These are phyloP conservation scores for Sebastes iracundus DNA, from an alignment of 2,797 vertebrate species.

Conservation along the genomic window DNA sequence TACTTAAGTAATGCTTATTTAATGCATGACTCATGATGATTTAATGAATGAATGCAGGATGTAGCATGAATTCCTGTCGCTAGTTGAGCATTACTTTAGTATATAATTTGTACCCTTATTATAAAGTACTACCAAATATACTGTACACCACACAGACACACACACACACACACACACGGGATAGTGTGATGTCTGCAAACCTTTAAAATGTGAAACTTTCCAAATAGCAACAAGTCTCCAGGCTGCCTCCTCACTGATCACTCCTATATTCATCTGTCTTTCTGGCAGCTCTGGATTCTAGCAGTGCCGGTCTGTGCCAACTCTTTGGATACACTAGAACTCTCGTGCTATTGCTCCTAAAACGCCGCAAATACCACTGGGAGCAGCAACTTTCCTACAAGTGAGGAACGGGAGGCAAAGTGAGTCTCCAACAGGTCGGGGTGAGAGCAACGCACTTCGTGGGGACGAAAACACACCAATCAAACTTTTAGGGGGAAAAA, in stretches of 20 bases:
- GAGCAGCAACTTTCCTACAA: constrained; percentile 11
- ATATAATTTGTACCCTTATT: too few species aligned
- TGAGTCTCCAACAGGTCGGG: constrained; percentile 37
- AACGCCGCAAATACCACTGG: not conserved
- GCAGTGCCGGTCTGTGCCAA: not conserved
- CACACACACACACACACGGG: not conserved
- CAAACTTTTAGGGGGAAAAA: constrained; percentile 45
- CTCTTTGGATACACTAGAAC: not conserved
- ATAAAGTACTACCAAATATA: not conserved
- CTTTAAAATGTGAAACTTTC: constrained; percentile 10
- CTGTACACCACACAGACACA: not conserved
- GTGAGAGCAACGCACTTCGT: not conserved
- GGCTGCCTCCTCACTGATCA: not conserved
- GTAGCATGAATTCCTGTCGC: too few species aligned
- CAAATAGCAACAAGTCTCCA: constrained; percentile 39
- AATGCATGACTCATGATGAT: too few species aligned
- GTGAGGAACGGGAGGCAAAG: not conserved
- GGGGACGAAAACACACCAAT: not conserved
- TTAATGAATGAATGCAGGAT: too few species aligned
- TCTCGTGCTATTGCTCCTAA: not conserved
- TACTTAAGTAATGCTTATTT: too few species aligned
- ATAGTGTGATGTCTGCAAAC: not conserved
- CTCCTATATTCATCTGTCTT: not conserved
- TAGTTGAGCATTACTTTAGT: too few species aligned
- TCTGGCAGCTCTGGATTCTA: not conserved